Evolutionary conservation across 2,797 vertebrate species (phyloP).

Genomic region (Cryptoblepharus egeriae): DNA sequence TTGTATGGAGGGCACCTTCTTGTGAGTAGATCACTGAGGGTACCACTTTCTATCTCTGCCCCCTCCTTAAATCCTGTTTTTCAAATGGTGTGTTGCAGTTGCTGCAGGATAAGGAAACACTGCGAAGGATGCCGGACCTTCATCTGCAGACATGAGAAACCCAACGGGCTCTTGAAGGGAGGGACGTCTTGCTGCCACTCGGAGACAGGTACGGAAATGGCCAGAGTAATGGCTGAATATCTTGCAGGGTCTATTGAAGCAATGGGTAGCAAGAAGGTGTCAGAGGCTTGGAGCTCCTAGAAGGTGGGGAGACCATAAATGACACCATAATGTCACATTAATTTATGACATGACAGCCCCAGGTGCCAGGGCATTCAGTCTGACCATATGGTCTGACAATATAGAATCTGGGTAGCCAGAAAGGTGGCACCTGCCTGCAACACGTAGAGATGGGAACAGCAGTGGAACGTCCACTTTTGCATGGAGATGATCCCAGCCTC

Average conservation of each 20-base stretch:
- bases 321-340: too few relatives aligned
- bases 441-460: not conserved
- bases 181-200: conserved; percentile 81
- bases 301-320: too few relatives aligned
- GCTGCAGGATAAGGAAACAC: conserved; percentile 86
- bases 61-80: not conserved
- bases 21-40: too few relatives aligned
- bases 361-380: too few relatives aligned
- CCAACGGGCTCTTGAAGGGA: conserved; percentile 79
- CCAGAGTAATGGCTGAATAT: not conserved
- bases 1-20: too few relatives aligned
- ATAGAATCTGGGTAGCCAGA: not conserved
- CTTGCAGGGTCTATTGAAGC: not conserved
- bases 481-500: not conserved
- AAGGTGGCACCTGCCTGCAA: too few relatives aligned
- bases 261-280: too few relatives aligned
- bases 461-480: not conserved
- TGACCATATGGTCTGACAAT: not conserved
- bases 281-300: not conserved
- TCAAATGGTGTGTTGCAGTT: conserved; percentile 73
- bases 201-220: conserved; percentile 83
- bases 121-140: conserved; percentile 81
- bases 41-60: not conserved
- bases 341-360: too few relatives aligned
- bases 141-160: conserved; percentile 81